phyloP scores from a whole-genome alignment of 2,113 vertebrate genomes.

The Mormyrus lacerda region DNA sequence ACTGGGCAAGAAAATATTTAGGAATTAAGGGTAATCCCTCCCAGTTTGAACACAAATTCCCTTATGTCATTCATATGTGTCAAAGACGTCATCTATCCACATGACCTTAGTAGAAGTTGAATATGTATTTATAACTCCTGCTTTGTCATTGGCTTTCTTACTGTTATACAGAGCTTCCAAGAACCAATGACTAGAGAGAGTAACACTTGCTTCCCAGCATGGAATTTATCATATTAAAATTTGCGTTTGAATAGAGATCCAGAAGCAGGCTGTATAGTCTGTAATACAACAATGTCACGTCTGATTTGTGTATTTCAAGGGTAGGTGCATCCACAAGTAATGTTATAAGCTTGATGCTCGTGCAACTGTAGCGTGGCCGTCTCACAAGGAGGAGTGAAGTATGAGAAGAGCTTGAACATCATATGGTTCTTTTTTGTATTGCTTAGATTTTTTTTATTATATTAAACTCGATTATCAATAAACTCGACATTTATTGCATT shows the following conservation, averaged over 20 bases:
- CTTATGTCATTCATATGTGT: neutral
- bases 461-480: neutral
- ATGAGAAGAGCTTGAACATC: neutral
- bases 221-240: neutral
- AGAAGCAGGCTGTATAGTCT: neutral
- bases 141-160: neutral
- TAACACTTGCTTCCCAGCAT: neutral
- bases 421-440: neutral
- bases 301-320: neutral
- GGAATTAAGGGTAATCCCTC: slow-evolving; percentile 12
- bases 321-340: neutral
- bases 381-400: neutral
- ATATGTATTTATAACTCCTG: neutral
- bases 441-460: neutral
- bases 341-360: neutral
- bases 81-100: neutral
- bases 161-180: neutral
- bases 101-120: neutral
- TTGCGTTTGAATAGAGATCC: neutral
- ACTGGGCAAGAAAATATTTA: slow-evolving; percentile 12
- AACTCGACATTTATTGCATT: neutral
- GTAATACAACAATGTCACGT: neutral
- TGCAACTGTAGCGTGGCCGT: neutral
- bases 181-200: neutral
- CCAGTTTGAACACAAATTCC: neutral